These are phyloP conservation scores for Dromas ardeola DNA, from an alignment of 2,113 vertebrate species.

Conservation along the genomic window DNA sequence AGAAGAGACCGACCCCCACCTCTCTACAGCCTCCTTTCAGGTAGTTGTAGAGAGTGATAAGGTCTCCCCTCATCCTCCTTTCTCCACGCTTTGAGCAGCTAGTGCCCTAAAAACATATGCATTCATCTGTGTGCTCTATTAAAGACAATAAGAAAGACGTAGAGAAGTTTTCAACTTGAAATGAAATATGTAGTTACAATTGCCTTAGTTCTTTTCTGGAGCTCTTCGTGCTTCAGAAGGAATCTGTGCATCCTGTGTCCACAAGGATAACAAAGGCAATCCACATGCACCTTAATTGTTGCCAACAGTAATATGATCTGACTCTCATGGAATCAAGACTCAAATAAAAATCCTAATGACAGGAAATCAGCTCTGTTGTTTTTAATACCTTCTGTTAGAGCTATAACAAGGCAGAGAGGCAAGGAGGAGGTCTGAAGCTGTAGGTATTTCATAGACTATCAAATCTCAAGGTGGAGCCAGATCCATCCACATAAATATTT, in stretches of 20 bases:
- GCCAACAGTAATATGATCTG: neutral
- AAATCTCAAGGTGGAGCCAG: neutral
- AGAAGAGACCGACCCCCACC: too few relatives aligned
- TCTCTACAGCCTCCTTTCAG: too few relatives aligned
- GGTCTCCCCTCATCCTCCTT: too few relatives aligned
- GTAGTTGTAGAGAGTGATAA: too few relatives aligned
- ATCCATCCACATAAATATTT: conserved; percentile 1
- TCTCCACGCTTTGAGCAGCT: neutral
- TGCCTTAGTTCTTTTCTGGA: neutral
- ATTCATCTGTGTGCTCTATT: neutral
- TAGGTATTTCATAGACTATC: neutral
- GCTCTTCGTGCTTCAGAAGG: neutral
- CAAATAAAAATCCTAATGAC: neutral
- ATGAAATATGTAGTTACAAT: neutral
- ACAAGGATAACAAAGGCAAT: neutral
- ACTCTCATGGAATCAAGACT: neutral
- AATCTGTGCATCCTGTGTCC: neutral
- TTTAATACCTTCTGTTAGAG: neutral
- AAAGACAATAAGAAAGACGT: neutral
- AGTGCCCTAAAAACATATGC: neutral
- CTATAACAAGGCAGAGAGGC: neutral
- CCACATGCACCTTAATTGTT: neutral
- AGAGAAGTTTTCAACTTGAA: neutral
- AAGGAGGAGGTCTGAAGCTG: neutral
- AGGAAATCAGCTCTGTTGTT: neutral